Conservation (phyloP, 1,140 invertebrate species). For the Calosoma granatense region DNA sequence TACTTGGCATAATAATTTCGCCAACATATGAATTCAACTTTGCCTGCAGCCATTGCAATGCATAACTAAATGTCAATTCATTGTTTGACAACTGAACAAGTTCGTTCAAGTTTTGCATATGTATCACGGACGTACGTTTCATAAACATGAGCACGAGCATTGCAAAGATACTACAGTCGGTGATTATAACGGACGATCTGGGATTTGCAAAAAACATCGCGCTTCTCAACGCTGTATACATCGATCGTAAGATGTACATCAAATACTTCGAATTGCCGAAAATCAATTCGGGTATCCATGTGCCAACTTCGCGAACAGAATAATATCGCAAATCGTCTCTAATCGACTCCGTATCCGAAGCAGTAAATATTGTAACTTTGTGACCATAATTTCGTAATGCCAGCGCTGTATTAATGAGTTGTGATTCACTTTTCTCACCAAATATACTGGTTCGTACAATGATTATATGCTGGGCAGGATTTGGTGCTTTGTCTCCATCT, state of each 20-base stretch:
- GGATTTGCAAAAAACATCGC: not conserved
- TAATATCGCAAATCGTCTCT: not conserved
- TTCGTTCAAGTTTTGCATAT: not conserved
- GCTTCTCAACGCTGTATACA: not conserved
- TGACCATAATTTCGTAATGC: not conserved
- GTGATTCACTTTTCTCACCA: not conserved
- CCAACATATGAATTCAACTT: no score
- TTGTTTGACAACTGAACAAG: not conserved
- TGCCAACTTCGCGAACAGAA: not conserved
- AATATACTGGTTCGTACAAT: not conserved
- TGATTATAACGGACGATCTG: not conserved
- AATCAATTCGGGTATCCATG: not conserved
- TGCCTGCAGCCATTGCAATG: no score
- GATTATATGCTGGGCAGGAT: not conserved
- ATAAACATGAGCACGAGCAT: not conserved
- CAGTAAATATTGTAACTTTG: not conserved
- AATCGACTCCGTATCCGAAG: not conserved
- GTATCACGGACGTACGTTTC: not conserved
- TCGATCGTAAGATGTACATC: not conserved
- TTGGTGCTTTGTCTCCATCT: no score
- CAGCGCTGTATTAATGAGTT: not conserved
- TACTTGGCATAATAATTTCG: no score
- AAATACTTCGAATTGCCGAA: not conserved
- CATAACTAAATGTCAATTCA: not conserved
- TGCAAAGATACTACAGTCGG: not conserved